A percentile compares a stretch with the other conserved stretches of the same genome.
Evolutionary conservation across 1,140 invertebrate species (phyloP).

Genomic region (Geopemphigus sp.): DNA sequence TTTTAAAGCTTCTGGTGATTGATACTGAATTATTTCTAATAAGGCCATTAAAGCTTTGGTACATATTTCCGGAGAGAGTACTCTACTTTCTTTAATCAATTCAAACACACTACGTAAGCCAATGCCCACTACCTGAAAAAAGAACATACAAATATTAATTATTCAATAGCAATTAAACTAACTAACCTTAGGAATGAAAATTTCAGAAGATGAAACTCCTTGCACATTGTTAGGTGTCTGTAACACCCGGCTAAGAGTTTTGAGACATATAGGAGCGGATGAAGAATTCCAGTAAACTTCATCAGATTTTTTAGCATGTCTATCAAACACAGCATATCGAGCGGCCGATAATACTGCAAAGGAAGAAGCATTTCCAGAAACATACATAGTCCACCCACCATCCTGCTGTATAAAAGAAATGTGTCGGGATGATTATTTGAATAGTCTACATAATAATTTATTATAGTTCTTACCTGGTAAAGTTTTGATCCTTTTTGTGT

Average conservation of each 20-base stretch:
- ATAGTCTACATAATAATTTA: background rate
- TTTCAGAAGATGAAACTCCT: background rate
- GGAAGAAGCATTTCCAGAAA: slow-evolving; percentile 35
- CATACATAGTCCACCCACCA: slow-evolving; percentile 38
- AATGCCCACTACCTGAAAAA: slow-evolving; percentile 78
- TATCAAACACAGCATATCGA: slow-evolving; percentile 38
- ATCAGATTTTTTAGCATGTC: slow-evolving; percentile 29
- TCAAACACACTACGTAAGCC: slow-evolving; percentile 88
- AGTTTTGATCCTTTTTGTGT: slow-evolving; percentile 24
- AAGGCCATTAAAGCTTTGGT: slow-evolving; percentile 81
- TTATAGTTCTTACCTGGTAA: background rate
- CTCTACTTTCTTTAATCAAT: slow-evolving; percentile 81
- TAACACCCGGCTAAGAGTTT: slow-evolving; percentile 9
- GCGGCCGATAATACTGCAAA: slow-evolving; percentile 37
- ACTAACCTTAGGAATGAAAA: slow-evolving; percentile 32
- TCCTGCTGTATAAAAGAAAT: slow-evolving; percentile 5
- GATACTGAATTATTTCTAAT: slow-evolving; percentile 87
- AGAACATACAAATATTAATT: background rate
- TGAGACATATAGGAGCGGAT: slow-evolving; percentile 38
- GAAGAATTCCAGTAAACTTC: slow-evolving; percentile 38
- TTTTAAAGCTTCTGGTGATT: slow-evolving; percentile 78
- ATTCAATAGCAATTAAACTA: background rate
- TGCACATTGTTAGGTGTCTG: slow-evolving; percentile 3
- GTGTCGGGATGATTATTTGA: background rate
- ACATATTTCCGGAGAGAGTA: slow-evolving; percentile 78